Evolutionary conservation across 2,113 vertebrate genomes (phyloP).

Genomic region (Craseonycteris thonglongyai): DNA sequence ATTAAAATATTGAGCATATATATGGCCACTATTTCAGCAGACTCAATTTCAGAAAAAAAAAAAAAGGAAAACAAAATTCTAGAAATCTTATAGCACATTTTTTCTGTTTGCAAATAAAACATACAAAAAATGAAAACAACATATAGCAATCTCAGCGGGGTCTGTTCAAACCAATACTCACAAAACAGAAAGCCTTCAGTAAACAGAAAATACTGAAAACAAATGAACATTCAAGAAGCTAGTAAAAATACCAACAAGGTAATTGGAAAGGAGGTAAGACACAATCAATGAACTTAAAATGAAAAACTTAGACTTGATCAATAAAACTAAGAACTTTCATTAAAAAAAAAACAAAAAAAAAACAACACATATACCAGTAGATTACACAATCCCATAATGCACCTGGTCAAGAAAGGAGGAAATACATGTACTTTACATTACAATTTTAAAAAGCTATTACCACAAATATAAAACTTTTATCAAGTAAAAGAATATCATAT

Average conservation of each 20-base stretch:
- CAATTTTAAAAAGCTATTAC: not conserved
- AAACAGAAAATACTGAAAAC: constrained; percentile 11
- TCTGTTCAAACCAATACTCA: not conserved
- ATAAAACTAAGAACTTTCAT: constrained; percentile 47
- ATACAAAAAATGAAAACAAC: not conserved
- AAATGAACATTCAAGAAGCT: not conserved
- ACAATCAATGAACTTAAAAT: constrained; percentile 35
- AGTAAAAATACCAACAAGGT: not conserved
- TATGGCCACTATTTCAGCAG: not conserved
- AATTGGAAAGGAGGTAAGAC: constrained; percentile 4
- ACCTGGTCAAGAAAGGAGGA: not conserved
- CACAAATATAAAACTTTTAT: not conserved
- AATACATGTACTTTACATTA: not conserved
- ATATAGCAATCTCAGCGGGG: not conserved
- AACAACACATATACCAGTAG: not conserved
- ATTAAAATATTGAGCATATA: not conserved
- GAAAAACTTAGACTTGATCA: constrained; percentile 9
- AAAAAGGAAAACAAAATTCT: not conserved
- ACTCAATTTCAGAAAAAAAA: not conserved
- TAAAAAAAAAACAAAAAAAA: constrained; percentile 28
- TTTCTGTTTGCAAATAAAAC: not conserved
- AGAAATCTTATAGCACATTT: not conserved
- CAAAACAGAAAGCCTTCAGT: not conserved
- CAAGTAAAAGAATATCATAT: not conserved
- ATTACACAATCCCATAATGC: not conserved